Conservation (phyloP, 2,888 invertebrate genomes). For the Caenorhabditis zanzibari region DNA sequence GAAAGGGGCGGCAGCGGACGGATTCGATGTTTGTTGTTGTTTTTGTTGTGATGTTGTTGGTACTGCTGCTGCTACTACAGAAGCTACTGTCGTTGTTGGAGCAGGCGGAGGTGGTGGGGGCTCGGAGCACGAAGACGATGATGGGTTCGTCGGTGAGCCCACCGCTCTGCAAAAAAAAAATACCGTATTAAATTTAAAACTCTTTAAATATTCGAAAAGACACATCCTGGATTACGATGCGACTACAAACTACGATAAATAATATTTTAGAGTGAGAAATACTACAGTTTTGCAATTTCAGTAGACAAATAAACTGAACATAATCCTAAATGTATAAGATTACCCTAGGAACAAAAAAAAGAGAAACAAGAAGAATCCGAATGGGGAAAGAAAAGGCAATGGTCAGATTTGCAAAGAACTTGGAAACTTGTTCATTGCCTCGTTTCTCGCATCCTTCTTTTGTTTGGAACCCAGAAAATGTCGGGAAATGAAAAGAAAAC, state of each 20-base stretch:
- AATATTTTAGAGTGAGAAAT: neutral
- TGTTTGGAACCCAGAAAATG: conserved; percentile 2
- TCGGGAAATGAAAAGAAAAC: conserved; percentile 12
- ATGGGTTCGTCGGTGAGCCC: conserved; percentile 55
- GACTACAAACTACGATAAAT: conserved; percentile 3
- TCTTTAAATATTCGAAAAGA: too few relatives aligned
- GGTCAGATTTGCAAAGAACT: conserved; percentile 25
- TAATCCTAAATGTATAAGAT: too few relatives aligned
- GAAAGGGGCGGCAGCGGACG: conserved; percentile 14
- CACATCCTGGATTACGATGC: neutral
- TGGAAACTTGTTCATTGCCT: conserved; percentile 22
- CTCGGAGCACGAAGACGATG: conserved; percentile 54
- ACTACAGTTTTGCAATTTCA: too few relatives aligned
- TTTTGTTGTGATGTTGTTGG: conserved; percentile 4
- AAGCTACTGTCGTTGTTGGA: neutral
- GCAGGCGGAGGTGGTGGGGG: conserved; percentile 27
- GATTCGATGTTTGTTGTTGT: conserved; percentile 16
- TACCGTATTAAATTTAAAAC: neutral
- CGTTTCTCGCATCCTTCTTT: conserved; percentile 5
- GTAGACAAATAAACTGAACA: too few relatives aligned
- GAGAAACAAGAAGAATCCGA: conserved; percentile 17
- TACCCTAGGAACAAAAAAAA: too few relatives aligned
- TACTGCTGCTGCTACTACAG: neutral
- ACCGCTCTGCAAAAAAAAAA: conserved; percentile 45
- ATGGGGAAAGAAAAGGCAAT: conserved; percentile 17